Evolutionary conservation across 2,888 invertebrate species (phyloP).

Genomic region (Cantharis nigra): DNA sequence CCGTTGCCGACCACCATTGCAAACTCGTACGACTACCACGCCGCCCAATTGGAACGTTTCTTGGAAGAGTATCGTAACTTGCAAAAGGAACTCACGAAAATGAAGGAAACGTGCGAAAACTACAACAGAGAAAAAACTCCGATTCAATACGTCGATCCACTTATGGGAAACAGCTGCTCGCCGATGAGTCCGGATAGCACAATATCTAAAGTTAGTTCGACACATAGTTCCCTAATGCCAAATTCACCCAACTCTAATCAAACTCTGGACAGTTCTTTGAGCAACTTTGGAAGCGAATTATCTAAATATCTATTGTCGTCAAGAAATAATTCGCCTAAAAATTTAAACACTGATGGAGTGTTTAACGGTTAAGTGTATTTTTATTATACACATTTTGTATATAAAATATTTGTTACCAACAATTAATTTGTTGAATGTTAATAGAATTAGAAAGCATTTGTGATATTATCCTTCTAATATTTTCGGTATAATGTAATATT

Average conservation of each 20-base stretch:
- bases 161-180: slow-evolving; percentile 53
- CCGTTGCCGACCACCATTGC: slow-evolving; percentile 49
- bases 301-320: slow-evolving; percentile 50
- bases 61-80: slow-evolving; percentile 78
- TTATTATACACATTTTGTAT: slow-evolving; percentile 20
- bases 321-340: slow-evolving; percentile 33
- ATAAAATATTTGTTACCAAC: slow-evolving; percentile 32
- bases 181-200: slow-evolving; percentile 53
- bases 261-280: slow-evolving; percentile 48
- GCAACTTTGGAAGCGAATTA: slow-evolving; percentile 61
- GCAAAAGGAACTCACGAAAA: slow-evolving; percentile 76
- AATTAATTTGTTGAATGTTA: slow-evolving; percentile 39
- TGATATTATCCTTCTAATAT: slow-evolving; percentile 40
- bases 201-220: slow-evolving; percentile 61
- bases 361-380: slow-evolving; percentile 32
- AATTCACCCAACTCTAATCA: slow-evolving; percentile 36
- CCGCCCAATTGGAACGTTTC: slow-evolving; percentile 78
- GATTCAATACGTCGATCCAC: slow-evolving; percentile 52
- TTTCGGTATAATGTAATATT: neutral
- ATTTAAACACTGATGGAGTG: slow-evolving; percentile 34
- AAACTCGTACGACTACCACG: slow-evolving; percentile 74
- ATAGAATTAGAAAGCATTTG: slow-evolving; percentile 42
- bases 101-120: slow-evolving; percentile 79
- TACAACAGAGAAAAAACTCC: slow-evolving; percentile 27
- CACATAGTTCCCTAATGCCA: slow-evolving; percentile 54